Percentiles rank a stretch among this genome's conserved stretches.
Evolutionary conservation across 2,888 invertebrate species (phyloP).

Genomic region (Cataglyphis livida): DNA sequence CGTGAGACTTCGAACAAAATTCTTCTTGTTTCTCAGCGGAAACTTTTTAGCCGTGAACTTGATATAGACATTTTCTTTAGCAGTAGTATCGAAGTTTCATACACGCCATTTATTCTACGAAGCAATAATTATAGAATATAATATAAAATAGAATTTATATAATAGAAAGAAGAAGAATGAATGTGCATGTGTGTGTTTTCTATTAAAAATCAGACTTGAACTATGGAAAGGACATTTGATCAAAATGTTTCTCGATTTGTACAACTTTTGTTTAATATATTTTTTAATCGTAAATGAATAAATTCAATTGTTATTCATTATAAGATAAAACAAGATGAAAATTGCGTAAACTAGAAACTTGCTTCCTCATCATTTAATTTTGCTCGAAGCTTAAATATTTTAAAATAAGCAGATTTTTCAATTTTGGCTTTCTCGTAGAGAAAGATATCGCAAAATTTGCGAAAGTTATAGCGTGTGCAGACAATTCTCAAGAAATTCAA

Average conservation of each 20-base stretch:
- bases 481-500: too few species aligned
- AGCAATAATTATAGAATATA: background rate
- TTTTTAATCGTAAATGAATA: background rate
- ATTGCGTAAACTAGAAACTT: too few species aligned
- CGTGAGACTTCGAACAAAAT: constrained; percentile 66
- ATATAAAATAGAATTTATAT: too few species aligned
- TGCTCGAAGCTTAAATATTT: too few species aligned
- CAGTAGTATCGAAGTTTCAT: constrained; percentile 23
- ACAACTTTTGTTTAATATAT: background rate
- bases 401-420: too few species aligned
- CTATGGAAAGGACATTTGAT: background rate
- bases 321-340: background rate
- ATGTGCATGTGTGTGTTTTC: too few species aligned
- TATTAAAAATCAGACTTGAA: background rate
- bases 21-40: constrained; percentile 53
- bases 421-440: too few species aligned
- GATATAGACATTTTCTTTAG: constrained; percentile 11
- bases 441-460: too few species aligned
- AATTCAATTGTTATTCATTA: background rate
- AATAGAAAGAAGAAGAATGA: background rate
- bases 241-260: background rate
- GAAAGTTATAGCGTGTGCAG: too few species aligned
- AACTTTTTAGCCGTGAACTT: constrained; percentile 59
- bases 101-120: background rate
- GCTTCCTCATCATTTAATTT: too few species aligned